A percentile compares a stretch with the other conserved stretches of the same genome.
phyloP scores from a whole-genome alignment of 2,888 invertebrate genomes.

The Cyrtodaria siliqua region DNA sequence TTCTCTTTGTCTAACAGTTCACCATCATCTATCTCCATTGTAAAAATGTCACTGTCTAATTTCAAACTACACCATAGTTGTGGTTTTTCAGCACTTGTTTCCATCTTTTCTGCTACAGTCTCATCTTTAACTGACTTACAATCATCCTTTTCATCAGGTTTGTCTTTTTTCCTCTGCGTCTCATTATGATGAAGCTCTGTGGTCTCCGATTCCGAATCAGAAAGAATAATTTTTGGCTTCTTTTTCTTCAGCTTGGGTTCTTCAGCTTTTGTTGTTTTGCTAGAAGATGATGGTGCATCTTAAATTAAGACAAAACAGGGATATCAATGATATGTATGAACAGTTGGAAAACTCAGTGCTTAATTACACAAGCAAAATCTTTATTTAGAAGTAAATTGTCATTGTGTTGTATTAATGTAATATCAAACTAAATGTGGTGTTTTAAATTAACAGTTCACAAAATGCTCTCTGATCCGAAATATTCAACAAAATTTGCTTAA shows the following conservation, averaged over 20 bases:
- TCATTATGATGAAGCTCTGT: constrained; percentile 15
- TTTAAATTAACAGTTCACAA: no score
- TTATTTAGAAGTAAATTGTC: no score
- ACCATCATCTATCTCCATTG: constrained; percentile 63
- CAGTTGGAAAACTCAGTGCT: no score
- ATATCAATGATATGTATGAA: no score
- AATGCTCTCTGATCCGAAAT: no score
- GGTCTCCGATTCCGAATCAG: background rate
- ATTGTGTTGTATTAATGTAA: no score
- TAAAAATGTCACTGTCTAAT: constrained; percentile 66
- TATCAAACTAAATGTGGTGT: no score
- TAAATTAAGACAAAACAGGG: no score
- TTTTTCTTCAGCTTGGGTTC: background rate
- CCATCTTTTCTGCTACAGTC: background rate
- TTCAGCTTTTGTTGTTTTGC: background rate
- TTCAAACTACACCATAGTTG: constrained; percentile 12
- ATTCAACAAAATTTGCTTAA: no score
- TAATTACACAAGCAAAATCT: no score
- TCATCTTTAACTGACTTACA: background rate
- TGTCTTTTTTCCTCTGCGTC: constrained; percentile 11
- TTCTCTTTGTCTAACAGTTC: background rate
- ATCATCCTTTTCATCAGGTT: background rate
- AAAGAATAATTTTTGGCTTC: constrained; percentile 4
- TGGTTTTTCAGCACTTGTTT: background rate
- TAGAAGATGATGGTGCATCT: background rate